A percentile compares a stretch with the other conserved stretches of the same genome.
Conservation (phyloP, 2,888 invertebrate species). For the Drosophila austrosaltans region DNA sequence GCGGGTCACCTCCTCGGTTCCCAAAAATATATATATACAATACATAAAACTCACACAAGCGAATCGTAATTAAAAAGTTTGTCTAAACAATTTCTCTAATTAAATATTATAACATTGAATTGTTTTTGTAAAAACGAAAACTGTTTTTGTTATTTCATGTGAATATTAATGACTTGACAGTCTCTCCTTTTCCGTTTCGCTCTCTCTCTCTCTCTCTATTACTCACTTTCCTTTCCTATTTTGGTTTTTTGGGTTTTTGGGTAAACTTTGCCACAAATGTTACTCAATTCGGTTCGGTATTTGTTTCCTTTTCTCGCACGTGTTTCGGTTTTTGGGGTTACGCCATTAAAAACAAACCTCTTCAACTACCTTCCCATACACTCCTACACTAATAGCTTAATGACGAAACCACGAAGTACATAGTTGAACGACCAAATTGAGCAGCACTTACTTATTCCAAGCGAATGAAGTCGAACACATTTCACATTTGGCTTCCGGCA, state of each 20-base stretch:
- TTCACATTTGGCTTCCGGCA: conserved; percentile 24
- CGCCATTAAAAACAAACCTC: conserved; percentile 53
- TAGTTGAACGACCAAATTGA: conserved; percentile 72
- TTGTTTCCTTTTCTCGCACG: conserved; percentile 31
- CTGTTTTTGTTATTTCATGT: conserved; percentile 45
- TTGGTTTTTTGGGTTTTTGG: conserved; percentile 47
- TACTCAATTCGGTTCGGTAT: conserved; percentile 68
- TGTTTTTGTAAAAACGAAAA: conserved; percentile 45
- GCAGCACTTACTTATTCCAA: conserved; percentile 68
- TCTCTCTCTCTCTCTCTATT: neutral
- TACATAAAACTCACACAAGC: conserved; percentile 20
- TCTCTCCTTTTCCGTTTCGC: conserved; percentile 46
- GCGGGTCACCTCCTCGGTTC: conserved; percentile 51
- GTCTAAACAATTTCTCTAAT: conserved; percentile 77
- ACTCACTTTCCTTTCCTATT: conserved; percentile 37
- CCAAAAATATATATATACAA: neutral
- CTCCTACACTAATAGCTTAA: conserved; percentile 64
- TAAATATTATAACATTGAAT: conserved; percentile 77
- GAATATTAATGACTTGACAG: conserved; percentile 73
- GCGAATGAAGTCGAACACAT: conserved; percentile 47
- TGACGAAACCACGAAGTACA: conserved; percentile 74
- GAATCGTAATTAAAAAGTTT: conserved; percentile 73
- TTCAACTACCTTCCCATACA: conserved; percentile 6
- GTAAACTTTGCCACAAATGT: conserved; percentile 73
- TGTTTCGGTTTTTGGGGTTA: conserved; percentile 38